Evolutionary conservation across 37 sponge, comb jelly and placozoan genomes (phyloP).

Genomic region (Agelas oroides): DNA sequence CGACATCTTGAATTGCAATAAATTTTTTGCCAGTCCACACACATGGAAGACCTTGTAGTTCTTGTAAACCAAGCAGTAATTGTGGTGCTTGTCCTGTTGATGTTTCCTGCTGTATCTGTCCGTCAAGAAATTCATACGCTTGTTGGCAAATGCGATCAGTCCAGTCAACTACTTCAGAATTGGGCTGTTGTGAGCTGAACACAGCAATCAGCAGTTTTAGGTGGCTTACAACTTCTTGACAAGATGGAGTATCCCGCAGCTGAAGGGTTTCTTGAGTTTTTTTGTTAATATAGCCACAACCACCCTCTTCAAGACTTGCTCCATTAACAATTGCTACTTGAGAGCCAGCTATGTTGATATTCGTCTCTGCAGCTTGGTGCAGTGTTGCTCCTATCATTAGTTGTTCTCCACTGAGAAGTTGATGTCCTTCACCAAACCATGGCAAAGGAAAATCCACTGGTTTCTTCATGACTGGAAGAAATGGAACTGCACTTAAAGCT

Average conservation of each 20-base stretch:
- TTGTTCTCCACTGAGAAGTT: conserved; percentile 31
- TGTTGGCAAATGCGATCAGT: neutral
- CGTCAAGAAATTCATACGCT: conserved; percentile 35
- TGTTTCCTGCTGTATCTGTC: neutral
- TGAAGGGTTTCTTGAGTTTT: neutral
- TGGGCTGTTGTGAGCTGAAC: neutral
- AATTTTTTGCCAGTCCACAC: conserved; percentile 65
- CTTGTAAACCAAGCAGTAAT: neutral
- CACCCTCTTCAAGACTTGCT: conserved; percentile 5
- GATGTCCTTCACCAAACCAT: conserved; percentile 56
- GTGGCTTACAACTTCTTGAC: conserved; percentile 35
- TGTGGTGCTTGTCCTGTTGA: neutral
- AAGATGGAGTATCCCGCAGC: conserved; percentile 17
- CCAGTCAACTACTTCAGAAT: neutral
- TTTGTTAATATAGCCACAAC: conserved; percentile 13
- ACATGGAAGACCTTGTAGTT: neutral
- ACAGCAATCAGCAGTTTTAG: conserved; percentile 22
- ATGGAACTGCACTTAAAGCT: conserved; percentile 31
- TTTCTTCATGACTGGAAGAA: conserved; percentile 70
- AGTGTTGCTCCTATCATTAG: neutral
- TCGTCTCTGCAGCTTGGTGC: neutral
- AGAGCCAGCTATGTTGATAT: conserved; percentile 35
- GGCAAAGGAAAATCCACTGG: conserved; percentile 50
- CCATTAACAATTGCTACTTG: conserved; percentile 28
- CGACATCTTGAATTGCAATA: conserved; percentile 7